These are phyloP conservation scores for Heliothis peltigera DNA, from an alignment of 2,888 invertebrate species.

Conservation along the genomic window DNA sequence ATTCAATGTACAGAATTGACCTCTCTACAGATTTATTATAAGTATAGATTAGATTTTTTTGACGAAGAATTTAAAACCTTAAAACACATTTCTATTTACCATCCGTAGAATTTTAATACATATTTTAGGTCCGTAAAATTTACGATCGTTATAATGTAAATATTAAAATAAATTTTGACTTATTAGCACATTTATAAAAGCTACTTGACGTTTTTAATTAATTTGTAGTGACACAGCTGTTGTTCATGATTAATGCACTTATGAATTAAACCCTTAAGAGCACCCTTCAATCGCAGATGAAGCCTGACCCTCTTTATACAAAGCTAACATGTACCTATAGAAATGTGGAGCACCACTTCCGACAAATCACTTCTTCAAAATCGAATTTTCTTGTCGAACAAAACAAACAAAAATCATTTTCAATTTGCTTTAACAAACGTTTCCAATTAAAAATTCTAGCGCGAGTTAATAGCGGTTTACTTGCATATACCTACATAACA, in stretches of 20 bases:
- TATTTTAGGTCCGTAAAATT: too few species aligned
- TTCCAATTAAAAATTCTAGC: not conserved
- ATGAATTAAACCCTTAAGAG: constrained; percentile 33
- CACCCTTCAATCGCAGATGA: constrained; percentile 14
- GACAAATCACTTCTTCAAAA: not conserved
- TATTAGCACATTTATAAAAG: not conserved
- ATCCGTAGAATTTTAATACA: too few species aligned
- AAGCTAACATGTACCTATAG: too few species aligned
- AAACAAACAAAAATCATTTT: not conserved
- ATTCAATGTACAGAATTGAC: too few species aligned
- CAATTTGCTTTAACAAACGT: not conserved
- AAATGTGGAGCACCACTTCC: not conserved
- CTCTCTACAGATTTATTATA: too few species aligned
- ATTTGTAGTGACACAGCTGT: constrained; percentile 39
- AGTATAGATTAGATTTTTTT: too few species aligned
- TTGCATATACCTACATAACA: not conserved
- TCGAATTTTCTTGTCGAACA: not conserved
- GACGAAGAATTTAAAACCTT: too few species aligned
- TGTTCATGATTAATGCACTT: constrained; percentile 46
- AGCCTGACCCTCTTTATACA: not conserved
- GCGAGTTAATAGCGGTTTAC: not conserved
- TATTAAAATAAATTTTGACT: not conserved
- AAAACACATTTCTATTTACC: too few species aligned
- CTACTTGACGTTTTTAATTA: constrained; percentile 30
- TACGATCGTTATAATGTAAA: not conserved